phyloP scores from a whole-genome alignment of 2,888 invertebrate genomes.

The Callinectes sapidus region DNA sequence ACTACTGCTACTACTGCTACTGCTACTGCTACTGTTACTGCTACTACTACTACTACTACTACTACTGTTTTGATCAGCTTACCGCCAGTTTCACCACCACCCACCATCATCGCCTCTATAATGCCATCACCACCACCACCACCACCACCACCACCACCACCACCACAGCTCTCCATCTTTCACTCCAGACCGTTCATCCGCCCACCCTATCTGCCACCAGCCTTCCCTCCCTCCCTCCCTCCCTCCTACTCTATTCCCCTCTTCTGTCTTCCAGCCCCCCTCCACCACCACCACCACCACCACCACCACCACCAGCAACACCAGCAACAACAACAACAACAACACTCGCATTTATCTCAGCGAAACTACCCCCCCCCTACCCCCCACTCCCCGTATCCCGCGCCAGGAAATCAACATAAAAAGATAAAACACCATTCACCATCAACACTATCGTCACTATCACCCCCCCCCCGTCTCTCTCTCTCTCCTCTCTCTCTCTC shows the following conservation, averaged over 20 bases:
- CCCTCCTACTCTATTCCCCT: neutral
- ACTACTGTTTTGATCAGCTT: neutral
- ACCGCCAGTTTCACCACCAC: neutral
- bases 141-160: neutral
- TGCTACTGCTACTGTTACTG: neutral
- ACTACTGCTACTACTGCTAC: no score
- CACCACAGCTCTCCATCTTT: neutral
- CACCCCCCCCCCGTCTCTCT: neutral
- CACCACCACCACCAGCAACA: neutral
- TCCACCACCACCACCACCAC: neutral
- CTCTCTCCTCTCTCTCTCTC: conserved; percentile 13
- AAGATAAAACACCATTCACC: conserved; percentile 2
- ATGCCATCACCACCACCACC: neutral
- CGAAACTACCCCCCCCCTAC: no score
- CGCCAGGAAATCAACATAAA: conserved; percentile 16
- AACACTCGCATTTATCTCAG: neutral
- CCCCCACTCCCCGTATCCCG: no score
- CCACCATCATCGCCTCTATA: neutral
- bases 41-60: neutral
- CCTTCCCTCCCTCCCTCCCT: neutral
- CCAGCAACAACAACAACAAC: neutral
- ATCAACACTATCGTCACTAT: no score
- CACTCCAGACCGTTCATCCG: neutral
- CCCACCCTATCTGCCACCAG: neutral
- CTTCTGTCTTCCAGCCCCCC: no score